Percentiles rank a stretch among this genome's conserved stretches.
Evolutionary conservation across 2,113 vertebrate species (phyloP).

Genomic region (Murina feae): DNA sequence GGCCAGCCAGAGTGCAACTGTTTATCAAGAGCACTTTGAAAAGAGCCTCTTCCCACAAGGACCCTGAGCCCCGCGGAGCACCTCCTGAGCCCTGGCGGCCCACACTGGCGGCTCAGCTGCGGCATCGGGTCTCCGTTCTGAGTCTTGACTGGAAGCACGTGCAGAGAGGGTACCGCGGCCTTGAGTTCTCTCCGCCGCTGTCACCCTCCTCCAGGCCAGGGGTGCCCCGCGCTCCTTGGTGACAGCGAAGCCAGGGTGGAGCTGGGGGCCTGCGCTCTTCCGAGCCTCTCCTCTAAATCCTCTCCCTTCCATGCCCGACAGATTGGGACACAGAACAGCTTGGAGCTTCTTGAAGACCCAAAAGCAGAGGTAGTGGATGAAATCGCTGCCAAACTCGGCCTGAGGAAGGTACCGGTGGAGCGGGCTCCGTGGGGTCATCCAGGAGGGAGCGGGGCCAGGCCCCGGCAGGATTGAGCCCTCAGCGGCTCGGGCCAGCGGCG

Average conservation of each 20-base stretch:
- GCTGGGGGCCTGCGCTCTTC: too few species aligned
- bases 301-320: slow-evolving; percentile 67
- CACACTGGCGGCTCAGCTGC: too few species aligned
- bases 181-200: too few species aligned
- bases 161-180: too few species aligned
- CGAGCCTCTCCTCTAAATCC: neutral
- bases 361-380: slow-evolving; percentile 96
- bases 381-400: slow-evolving; percentile 94
- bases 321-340: slow-evolving; percentile 95
- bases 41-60: neutral
- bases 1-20: neutral
- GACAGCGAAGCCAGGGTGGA: rapidly evolving
- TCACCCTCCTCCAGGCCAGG: neutral
- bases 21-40: neutral
- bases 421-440: neutral
- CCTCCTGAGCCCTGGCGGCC: neutral
- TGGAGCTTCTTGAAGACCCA: slow-evolving; percentile 95
- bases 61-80: neutral
- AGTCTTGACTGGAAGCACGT: neutral
- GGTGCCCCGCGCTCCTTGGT: rapidly evolving
- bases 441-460: neutral
- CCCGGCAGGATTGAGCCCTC: rapidly evolving
- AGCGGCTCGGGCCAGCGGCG: neutral
- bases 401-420: slow-evolving; percentile 87
- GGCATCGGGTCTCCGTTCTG: rapidly evolving